Evolutionary conservation across 2,888 invertebrate genomes (phyloP).

Genomic region (Thymelicus acteon): DNA sequence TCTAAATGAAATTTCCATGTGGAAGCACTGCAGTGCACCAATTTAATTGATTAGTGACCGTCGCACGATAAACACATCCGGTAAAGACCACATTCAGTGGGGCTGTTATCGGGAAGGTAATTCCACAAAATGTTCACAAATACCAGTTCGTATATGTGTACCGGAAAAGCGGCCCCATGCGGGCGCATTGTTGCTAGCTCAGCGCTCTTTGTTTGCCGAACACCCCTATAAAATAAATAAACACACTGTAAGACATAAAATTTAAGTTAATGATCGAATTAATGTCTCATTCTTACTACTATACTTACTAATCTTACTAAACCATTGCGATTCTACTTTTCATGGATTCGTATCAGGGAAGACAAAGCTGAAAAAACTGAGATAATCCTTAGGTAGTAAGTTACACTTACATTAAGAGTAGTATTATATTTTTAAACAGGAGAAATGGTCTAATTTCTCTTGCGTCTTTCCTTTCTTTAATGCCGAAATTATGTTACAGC

Average conservation of each 20-base stretch:
- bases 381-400: too few species aligned
- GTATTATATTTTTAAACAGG: too few species aligned
- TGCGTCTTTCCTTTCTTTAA: too few species aligned
- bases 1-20: neutral
- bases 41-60: conserved; percentile 14
- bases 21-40: neutral
- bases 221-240: conserved; percentile 11
- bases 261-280: neutral
- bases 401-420: too few species aligned
- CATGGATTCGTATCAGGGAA: too few species aligned
- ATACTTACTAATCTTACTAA: neutral
- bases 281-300: neutral
- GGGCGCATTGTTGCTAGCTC: conserved; percentile 30
- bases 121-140: conserved; percentile 23
- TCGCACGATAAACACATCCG: conserved; percentile 15
- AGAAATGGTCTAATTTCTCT: too few species aligned
- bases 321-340: too few species aligned
- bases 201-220: conserved; percentile 9
- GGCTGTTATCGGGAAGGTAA: conserved; percentile 23
- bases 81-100: conserved; percentile 21
- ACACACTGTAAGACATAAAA: neutral
- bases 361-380: too few species aligned
- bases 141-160: conserved; percentile 13
- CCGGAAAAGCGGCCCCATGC: conserved; percentile 27
- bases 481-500: too few species aligned